Evolutionary conservation across 2,113 vertebrate genomes (phyloP).

Genomic region (Astur gentilis): DNA sequence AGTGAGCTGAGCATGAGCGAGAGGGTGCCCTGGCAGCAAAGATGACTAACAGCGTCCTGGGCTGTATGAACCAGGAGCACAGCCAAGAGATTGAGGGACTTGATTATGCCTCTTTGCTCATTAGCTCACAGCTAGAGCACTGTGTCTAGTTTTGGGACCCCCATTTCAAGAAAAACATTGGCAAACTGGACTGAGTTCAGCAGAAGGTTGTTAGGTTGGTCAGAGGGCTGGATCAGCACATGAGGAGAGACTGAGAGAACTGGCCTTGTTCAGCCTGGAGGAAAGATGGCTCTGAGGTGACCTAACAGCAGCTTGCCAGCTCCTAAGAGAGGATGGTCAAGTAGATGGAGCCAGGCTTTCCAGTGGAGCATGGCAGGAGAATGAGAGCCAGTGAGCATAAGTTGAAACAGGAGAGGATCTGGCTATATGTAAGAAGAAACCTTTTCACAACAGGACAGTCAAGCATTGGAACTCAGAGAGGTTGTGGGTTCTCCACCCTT

Average conservation of each 20-base stretch:
- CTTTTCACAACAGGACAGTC: neutral
- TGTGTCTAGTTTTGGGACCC: neutral
- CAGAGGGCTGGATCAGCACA: neutral
- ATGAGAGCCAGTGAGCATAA: neutral
- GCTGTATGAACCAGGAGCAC: neutral
- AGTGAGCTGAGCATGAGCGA: neutral
- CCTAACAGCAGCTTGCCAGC: neutral
- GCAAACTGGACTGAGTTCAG: neutral
- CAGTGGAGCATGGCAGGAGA: neutral
- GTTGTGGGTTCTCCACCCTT: neutral
- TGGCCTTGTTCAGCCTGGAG: neutral
- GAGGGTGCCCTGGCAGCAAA: neutral
- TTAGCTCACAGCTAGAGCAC: neutral
- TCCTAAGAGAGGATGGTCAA: neutral
- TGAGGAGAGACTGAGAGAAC: neutral
- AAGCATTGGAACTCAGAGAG: neutral
- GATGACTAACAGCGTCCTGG: neutral
- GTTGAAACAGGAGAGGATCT: neutral
- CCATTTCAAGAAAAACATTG: neutral
- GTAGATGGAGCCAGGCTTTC: neutral
- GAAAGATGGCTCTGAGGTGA: neutral
- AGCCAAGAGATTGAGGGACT: neutral
- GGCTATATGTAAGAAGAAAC: neutral
- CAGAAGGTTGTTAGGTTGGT: neutral
- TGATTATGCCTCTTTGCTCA: neutral